Conservation (phyloP, 2,797 vertebrate species). For the Sarcophilus harrisii region DNA sequence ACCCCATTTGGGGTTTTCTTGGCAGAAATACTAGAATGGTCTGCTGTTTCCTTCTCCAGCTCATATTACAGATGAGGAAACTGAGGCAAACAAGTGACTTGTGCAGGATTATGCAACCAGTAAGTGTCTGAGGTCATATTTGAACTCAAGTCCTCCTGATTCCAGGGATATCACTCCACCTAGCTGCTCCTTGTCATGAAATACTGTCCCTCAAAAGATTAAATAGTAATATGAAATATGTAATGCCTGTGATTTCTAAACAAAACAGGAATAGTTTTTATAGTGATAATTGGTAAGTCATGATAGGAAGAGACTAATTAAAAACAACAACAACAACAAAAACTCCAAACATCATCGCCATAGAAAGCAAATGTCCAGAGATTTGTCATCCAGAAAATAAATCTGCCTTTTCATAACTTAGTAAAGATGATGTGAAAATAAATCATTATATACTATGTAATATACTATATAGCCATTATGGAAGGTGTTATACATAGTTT, state of each 20-base stretch:
- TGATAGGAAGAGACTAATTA: neutral
- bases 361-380: conserved; percentile 4
- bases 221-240: neutral
- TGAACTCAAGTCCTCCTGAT: too few species aligned
- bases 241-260: neutral
- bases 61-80: too few species aligned
- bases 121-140: too few species aligned
- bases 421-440: conserved; percentile 38
- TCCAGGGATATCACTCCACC: too few species aligned
- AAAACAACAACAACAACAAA: conserved; percentile 3
- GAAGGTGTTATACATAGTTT: conserved; percentile 42
- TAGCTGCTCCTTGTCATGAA: too few species aligned
- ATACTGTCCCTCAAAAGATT: neutral
- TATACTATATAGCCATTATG: neutral
- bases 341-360: neutral
- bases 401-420: conserved; percentile 1
- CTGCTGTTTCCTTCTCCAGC: too few species aligned
- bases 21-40: too few species aligned
- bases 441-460: neutral
- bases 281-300: neutral
- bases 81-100: too few species aligned
- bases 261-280: conserved; percentile 23
- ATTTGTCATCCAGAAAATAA: conserved; percentile 20
- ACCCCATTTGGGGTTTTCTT: too few species aligned
- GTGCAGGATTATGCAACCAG: too few species aligned